Base-by-base conservation (phyloP, 2,888 invertebrate genomes). In the Acronicta aceris region DNA sequence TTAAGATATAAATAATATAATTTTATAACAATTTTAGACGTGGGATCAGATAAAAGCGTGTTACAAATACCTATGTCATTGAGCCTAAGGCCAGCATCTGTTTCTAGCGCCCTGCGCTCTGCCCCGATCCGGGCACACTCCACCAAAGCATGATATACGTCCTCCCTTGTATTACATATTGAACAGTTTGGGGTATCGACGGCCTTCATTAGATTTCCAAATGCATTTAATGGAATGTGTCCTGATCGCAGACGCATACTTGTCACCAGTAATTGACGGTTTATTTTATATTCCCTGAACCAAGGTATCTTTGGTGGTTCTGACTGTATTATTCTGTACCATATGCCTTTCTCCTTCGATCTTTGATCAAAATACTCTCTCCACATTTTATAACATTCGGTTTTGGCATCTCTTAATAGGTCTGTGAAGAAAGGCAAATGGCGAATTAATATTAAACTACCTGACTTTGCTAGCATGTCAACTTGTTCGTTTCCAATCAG, bases 191-290 rank as follows among this genome's bases (percentile, higher is more conserved):
- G 58, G 1, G 53, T 15, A 33, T 47, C 47, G 0, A 33, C 30
- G 6, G 17, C 30, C 15, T 52, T 52, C 52, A 52, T 52, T 1
- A 52, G 30, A 42, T 51, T 10, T 5, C 41, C 58, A 10, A 57
- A 57, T 13, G 48, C 48, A 15, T 41, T 57, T 8, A 41, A 17
- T 38, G 50, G 57, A 45, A 45, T 43, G 49, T 57, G 57, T 5
- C 57, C 57, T 10, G 57, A 50, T 12, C 57, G 50, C 27, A 57
- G 30, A n/a, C 57, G 49, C 30, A 43, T 42, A 9, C 49, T 48
- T 25, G 10, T 43, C 8, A 53, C 33, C 3, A 53, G n/a, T n/a
- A 43, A 10, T 13, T 10, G 17, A 17, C 42, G 21, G 12, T 43
- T 52, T n/a, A 52, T 33, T 13, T 10, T 8, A 0, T 7, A 7